These are phyloP conservation scores for Phoebastria nigripes DNA, from an alignment of 2,797 vertebrate species.

Conservation along the genomic window DNA sequence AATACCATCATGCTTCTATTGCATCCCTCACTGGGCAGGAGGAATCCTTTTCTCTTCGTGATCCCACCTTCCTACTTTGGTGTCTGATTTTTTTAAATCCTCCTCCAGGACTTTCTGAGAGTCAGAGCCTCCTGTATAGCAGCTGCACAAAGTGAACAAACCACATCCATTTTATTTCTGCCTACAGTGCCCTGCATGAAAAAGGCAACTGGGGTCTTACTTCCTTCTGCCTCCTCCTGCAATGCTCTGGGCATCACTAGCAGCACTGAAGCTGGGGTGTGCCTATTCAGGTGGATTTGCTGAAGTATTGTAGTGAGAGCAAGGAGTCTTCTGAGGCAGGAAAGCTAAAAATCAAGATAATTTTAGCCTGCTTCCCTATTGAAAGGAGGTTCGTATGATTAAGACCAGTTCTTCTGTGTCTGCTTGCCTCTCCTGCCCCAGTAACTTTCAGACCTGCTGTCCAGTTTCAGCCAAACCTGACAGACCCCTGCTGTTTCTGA, in stretches of 20 bases:
- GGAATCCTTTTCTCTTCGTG: background rate
- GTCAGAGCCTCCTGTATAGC: background rate
- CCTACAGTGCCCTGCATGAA: background rate
- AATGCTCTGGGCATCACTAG: background rate
- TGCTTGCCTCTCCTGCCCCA: background rate
- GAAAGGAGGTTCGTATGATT: background rate
- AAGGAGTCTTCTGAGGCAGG: background rate
- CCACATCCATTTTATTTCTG: fast-evolving
- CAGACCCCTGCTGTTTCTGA: background rate
- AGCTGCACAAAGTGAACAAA: background rate
- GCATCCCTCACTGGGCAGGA: background rate
- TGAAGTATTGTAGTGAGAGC: background rate
- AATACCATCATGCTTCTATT: fast-evolving
- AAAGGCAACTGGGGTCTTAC: too few relatives aligned
- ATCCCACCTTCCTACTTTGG: background rate
- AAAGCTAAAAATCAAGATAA: background rate
- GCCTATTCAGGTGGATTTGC: background rate
- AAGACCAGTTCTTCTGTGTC: background rate
- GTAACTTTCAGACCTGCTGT: background rate
- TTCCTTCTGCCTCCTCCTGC: background rate
- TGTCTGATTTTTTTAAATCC: background rate
- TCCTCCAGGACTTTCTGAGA: background rate
- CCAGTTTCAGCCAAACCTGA: background rate
- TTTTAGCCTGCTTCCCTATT: background rate
- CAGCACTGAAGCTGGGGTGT: fast-evolving